Base-by-base conservation (phyloP, 2,888 invertebrate species). In the Carterocephalus palaemon region DNA sequence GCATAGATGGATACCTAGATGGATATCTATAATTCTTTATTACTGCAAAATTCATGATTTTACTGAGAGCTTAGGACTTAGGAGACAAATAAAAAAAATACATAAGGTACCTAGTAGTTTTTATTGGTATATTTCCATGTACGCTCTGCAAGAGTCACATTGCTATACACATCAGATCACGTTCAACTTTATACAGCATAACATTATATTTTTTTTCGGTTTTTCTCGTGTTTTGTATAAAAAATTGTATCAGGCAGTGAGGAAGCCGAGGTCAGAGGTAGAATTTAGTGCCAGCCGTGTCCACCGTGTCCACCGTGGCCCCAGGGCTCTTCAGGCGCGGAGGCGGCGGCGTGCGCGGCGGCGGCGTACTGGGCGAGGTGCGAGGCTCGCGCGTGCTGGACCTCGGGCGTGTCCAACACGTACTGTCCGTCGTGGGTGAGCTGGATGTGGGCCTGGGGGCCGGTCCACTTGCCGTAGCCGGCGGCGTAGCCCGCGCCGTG, bases 341-440 rank as follows among this genome's bases (percentile, higher is more conserved):
- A 54, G 37, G 86, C 86, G 51, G 86, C 86, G 48, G 80, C 84
- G 62, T 83, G 83, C 1, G 85, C 84, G 47, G 80, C 82, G 53
- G 70, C 71, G 5, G 85, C 79, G 70, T 74, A 84, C 51, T 85
- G 85, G 46, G 73, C 61, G 2, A 83, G 66, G 60, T 86, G 85
- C 19, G 79, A 74, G 37, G 84, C 83, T 46, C 85, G 73, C 8
- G 86, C 85, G 70, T 86, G 86, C 36, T 85, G 84, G 0, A 86
- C 86, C 62, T 85, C 85, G 45, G 85, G 86, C 45, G 86, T 85
- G 71, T 86, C 86, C 0, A 84, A 81, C 13, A 86, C 84, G 79
- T 78, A 85, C 57, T 85, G 85, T 12, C 85, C 86, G 64, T 86
- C 86, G 67, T 85, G 86, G 57, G 84, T 84, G 53, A 86, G 77